Evolutionary conservation across 2,888 invertebrate species (phyloP).

Genomic region (Epinotia demarniana): DNA sequence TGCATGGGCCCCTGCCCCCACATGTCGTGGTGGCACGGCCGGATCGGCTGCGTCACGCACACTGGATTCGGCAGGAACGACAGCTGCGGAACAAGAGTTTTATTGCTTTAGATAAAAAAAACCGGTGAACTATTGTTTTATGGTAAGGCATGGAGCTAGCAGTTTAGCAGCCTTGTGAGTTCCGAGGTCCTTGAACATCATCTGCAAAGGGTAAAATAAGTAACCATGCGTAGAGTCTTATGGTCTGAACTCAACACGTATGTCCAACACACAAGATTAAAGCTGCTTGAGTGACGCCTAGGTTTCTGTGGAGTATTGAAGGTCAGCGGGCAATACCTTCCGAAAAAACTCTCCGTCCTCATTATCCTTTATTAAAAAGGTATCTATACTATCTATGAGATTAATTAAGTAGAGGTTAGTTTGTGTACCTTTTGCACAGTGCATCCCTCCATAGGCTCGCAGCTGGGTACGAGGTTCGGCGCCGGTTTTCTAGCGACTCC

Average conservation of each 20-base stretch:
- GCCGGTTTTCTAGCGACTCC: constrained; percentile 64
- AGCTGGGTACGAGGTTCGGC: constrained; percentile 72
- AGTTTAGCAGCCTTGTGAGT: neutral
- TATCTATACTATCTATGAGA: no score
- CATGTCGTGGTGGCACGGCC: constrained; percentile 87
- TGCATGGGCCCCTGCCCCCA: constrained; percentile 88
- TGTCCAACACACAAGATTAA: no score
- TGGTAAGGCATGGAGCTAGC: neutral
- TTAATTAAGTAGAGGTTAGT: neutral
- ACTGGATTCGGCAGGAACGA: constrained; percentile 85
- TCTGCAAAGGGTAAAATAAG: neutral
- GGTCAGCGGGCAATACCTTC: no score
- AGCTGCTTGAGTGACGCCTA: no score
- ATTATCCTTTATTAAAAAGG: no score
- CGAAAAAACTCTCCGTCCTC: no score
- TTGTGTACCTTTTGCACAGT: constrained; percentile 72
- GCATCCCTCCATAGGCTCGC: constrained; percentile 76
- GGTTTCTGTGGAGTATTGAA: no score
- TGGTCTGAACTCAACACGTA: no score
- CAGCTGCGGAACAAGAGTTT: constrained; percentile 65
- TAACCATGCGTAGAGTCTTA: no score
- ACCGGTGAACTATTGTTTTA: neutral
- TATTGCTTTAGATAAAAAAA: constrained; percentile 1
- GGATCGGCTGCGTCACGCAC: constrained; percentile 84
- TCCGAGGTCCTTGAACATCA: neutral